Evolutionary conservation across 2,113 vertebrate species (phyloP), one percentile per base, ranked within the genome.

Genomic region (Marcusenius ussheri): DNA sequence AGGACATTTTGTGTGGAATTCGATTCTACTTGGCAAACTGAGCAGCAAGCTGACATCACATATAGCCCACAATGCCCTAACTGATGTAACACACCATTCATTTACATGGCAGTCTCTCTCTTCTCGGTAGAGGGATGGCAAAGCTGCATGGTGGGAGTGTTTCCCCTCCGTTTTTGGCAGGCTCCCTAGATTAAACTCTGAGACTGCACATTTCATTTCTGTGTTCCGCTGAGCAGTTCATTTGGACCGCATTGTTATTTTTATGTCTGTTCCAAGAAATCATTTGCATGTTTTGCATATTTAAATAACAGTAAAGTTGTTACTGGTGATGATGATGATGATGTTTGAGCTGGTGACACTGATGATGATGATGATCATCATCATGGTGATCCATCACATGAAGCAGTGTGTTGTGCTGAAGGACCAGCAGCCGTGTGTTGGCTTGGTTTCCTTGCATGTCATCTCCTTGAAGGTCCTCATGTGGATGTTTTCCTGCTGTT

Each of bases 1-100:
- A 88, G 88, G 83, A 89, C 21, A 89, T n/a, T 74, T 90, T 91
- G 74, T 89, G 39, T 83, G 35, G 74, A 35, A 90, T 39, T 91
- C 51, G 87, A 86, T 84, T 84, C 39, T 84, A 89, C 19, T 19
- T 62, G 50, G 91, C 87, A 62, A 90, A n/a, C 47, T 51, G 47
- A 88, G 62, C 27, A 9, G 66, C 15, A 88, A 70, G 27, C 39
- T 80, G 58, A 53, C 90, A 85, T 17, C 87, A 84, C 80, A 49
- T 86, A 89, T 49, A 84, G 17, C 17, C 88, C 47, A 85, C 19
- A 46, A 88, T 89, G 74, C 27, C 39, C 42, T 27, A 88, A 85
- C 31, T 51, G 90, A 17, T 88, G 50, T 88, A 50, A 83, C 17
- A 19, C 51, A 50, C 83, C 70, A 90, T 80, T 80, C 74, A 80